These are phyloP conservation scores for Drosophila tsacasi DNA, from an alignment of 1,140 invertebrate genomes.

Conservation along the genomic window DNA sequence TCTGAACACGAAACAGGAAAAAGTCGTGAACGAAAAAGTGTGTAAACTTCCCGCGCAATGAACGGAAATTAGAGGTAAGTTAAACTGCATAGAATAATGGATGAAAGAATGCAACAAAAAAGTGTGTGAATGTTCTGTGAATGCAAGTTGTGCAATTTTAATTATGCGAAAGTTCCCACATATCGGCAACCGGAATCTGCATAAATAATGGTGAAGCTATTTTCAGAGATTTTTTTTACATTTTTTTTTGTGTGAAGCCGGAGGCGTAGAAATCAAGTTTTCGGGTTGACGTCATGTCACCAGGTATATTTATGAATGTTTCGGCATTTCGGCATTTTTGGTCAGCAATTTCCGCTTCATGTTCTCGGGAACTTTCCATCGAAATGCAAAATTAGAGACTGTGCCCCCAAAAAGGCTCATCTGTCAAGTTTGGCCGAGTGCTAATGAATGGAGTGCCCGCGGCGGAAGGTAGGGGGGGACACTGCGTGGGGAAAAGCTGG, in stretches of 20 bases:
- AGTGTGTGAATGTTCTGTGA: constrained; percentile 29
- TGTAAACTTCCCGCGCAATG: constrained; percentile 31
- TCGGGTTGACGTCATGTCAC: constrained; percentile 69
- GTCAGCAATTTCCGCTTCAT: constrained; percentile 32
- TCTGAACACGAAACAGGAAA: constrained; percentile 7
- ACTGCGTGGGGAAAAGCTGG: neutral
- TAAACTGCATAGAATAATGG: constrained; percentile 8
- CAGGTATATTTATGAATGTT: constrained; percentile 29
- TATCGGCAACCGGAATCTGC: constrained; percentile 15
- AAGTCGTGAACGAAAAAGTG: constrained; percentile 9
- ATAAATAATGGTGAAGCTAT: constrained; percentile 18
- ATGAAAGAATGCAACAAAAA: neutral
- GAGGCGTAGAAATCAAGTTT: constrained; percentile 51
- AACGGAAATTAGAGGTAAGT: constrained; percentile 33
- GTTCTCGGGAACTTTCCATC: constrained; percentile 16
- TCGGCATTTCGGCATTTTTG: constrained; percentile 20
- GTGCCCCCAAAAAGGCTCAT: constrained; percentile 1
- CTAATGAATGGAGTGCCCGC: constrained; percentile 16
- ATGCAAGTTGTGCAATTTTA: constrained; percentile 38
- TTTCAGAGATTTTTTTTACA: neutral
- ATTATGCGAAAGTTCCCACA: constrained; percentile 32
- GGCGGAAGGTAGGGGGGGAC: neutral
- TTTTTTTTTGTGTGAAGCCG: constrained; percentile 6
- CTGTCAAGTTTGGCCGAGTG: constrained; percentile 12
- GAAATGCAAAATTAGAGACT: constrained; percentile 5